These are phyloP conservation scores for Pipa parva DNA, from an alignment of 2,113 vertebrate genomes.

Conservation along the genomic window DNA sequence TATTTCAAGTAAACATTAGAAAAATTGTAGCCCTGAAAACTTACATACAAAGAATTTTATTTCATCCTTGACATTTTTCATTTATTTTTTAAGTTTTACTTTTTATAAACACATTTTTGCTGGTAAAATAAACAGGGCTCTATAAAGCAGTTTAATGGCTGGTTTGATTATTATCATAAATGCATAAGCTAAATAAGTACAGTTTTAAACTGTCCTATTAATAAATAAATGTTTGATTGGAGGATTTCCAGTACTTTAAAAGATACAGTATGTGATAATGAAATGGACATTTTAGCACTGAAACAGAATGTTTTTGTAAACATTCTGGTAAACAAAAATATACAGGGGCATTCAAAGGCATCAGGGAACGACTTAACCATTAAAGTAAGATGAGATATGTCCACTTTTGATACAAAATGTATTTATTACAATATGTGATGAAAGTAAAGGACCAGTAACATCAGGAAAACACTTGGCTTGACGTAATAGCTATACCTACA, in stretches of 20 bases:
- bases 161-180: not conserved
- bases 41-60: not conserved
- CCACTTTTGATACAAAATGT: no score
- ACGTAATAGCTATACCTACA: no score
- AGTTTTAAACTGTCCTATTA: not conserved
- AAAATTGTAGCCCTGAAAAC: not conserved
- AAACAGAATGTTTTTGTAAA: not conserved
- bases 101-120: not conserved
- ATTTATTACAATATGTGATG: no score
- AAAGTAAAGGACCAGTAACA: no score
- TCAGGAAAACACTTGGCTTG: no score
- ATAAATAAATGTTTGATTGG: not conserved
- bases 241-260: not conserved
- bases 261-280: no score
- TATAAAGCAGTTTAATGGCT: not conserved
- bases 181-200: not conserved
- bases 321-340: not conserved
- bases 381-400: no score
- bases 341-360: not conserved
- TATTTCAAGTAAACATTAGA: not conserved
- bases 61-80: not conserved
- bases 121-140: not conserved
- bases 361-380: no score
- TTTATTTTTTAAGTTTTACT: not conserved
- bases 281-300: not conserved